Evolutionary conservation across 2,797 vertebrate species (phyloP), one percentile per base, ranked within the genome.

Genomic region (Gephyroberyx darwinii): DNA sequence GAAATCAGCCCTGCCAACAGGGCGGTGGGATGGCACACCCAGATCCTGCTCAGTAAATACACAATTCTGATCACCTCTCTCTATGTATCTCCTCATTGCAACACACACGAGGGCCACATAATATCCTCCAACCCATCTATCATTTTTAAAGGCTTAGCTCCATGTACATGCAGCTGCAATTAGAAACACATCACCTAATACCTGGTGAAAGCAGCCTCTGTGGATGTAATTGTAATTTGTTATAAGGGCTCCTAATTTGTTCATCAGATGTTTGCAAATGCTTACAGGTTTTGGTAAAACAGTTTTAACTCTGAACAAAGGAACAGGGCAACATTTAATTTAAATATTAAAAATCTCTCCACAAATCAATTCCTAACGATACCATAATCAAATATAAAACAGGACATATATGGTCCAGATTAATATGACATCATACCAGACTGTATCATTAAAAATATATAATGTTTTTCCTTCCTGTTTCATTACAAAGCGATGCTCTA

Each of bases 1-100:
- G 31, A 76, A 57, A 78, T 19, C 3, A 6, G 12, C 17, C 12
- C 56, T 47, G 55, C 10, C 19, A 47, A 41, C 48, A 61, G 50
- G 41, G 76, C 9, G 1, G 3, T 39, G 47, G 33, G n/a, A 65
- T 66, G 73, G 67, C 70, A 70, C 43, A 62, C 56, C 26, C 58
- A 31, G 71, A 55, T 65, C 67, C 74, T 75, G 55, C 50, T 50
- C 45, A 58, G 43, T 57, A 50, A 58, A 55, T n/a, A 26, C 26
- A 26, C 26, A 2, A 26, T 26, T 26, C 26, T 26, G 26, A 26
- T 26, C 37, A 52, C 3, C 57, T 68, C 43, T 14, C 52, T 43
- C 50, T 52, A 26, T 57, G 39, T 20, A 31, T 22, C 13, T 45
- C 55, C 13, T 14, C 41, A 60, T 47, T 41, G 68, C 51, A 55